phyloP scores from a whole-genome alignment of 2,797 vertebrate genomes.

The Chromis chromis region DNA sequence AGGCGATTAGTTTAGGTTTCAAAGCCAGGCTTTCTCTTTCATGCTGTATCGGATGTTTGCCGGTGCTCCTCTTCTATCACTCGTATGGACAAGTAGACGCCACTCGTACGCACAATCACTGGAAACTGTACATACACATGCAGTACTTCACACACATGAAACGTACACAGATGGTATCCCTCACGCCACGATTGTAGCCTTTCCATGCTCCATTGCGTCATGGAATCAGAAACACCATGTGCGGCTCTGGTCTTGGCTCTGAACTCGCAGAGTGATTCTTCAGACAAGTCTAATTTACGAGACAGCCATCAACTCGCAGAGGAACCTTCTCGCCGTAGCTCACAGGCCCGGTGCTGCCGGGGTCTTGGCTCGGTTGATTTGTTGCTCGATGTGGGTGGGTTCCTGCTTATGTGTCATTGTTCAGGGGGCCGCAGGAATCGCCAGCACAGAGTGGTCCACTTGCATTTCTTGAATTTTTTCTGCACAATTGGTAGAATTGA shows the following conservation, averaged over 20 bases:
- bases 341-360: slow-evolving; percentile 18
- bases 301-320: slow-evolving; percentile 40
- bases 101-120: slow-evolving; percentile 26
- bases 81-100: slow-evolving; percentile 35
- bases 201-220: slow-evolving; percentile 70
- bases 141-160: slow-evolving; percentile 37
- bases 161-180: slow-evolving; percentile 64
- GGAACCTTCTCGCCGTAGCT: slow-evolving; percentile 27
- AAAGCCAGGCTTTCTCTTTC: slow-evolving; percentile 56
- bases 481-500: slow-evolving; percentile 55
- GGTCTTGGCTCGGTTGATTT: slow-evolving; percentile 31
- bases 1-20: slow-evolving; percentile 49
- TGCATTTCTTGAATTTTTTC: slow-evolving; percentile 48
- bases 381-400: slow-evolving; percentile 63
- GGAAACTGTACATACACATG: slow-evolving; percentile 36
- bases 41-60: slow-evolving; percentile 53
- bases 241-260: slow-evolving; percentile 58
- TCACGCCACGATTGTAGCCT: slow-evolving; percentile 57
- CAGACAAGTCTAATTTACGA: slow-evolving; percentile 59
- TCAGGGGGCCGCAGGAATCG: slow-evolving; percentile 20
- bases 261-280: slow-evolving; percentile 42
- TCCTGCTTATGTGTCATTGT: slow-evolving; percentile 48
- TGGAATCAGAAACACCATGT: slow-evolving; percentile 66
- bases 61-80: slow-evolving; percentile 22
- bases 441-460: slow-evolving; percentile 41